phyloP scores from a whole-genome alignment of 53 echinoderm and acorn worm species.

The Crossaster papposus region DNA sequence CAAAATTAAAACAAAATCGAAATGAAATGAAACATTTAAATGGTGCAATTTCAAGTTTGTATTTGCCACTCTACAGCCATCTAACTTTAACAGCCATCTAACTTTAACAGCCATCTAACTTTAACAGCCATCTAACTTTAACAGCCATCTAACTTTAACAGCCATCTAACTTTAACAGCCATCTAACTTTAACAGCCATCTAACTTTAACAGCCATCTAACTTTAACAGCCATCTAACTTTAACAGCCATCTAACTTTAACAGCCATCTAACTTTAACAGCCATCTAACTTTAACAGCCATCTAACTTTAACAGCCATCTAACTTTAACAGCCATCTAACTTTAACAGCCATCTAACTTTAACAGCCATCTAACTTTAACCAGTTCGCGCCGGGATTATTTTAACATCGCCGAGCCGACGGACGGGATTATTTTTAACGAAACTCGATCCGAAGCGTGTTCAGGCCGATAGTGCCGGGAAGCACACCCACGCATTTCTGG shows the following conservation, averaged over 20 bases:
- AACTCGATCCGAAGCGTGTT: too few relatives aligned
- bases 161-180: constrained; percentile 33
- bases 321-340: constrained; percentile 74
- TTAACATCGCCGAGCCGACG: too few relatives aligned
- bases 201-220: constrained; percentile 28
- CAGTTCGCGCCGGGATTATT: too few relatives aligned
- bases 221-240: constrained; percentile 73
- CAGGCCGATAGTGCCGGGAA: too few relatives aligned
- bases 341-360: constrained; percentile 51
- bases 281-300: constrained; percentile 65
- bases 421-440: too few relatives aligned
- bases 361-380: constrained; percentile 66
- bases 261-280: constrained; percentile 41
- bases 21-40: too few relatives aligned
- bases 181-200: constrained; percentile 67
- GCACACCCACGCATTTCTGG: too few relatives aligned
- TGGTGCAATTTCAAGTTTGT: too few relatives aligned
- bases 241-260: constrained; percentile 56
- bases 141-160: constrained; percentile 59
- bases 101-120: constrained; percentile 40
- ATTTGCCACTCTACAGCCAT: neutral
- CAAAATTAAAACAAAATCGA: too few relatives aligned
- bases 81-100: constrained; percentile 73
- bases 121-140: constrained; percentile 65
- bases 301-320: constrained; percentile 11